A percentile compares a stretch with the other conserved stretches of the same genome.
Evolutionary conservation across 2,113 vertebrate species (phyloP).

Genomic region (Scartelaos histophorus): DNA sequence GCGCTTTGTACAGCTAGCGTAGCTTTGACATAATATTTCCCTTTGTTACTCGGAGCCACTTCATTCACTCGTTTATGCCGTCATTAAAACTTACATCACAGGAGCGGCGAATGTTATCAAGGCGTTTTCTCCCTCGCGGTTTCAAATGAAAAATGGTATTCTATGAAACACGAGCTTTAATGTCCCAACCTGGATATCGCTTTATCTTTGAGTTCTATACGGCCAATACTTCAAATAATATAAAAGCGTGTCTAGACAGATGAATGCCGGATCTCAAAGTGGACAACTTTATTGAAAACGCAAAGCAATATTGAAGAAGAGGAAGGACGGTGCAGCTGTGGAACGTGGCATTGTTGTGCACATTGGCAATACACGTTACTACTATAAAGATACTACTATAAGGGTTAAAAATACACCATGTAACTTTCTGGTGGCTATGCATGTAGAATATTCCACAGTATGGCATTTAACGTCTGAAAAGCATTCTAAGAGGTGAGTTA

Average conservation of each 20-base stretch:
- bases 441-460: too few relatives aligned
- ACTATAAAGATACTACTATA: too few relatives aligned
- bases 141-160: constrained; percentile 17
- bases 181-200: constrained; percentile 7
- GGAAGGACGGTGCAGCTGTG: neutral
- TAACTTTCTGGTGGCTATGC: too few relatives aligned
- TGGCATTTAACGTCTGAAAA: too few relatives aligned
- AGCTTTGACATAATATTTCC: constrained; percentile 69
- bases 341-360: neutral
- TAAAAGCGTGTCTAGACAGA: neutral
- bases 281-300: neutral
- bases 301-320: neutral
- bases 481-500: too few relatives aligned
- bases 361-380: too few relatives aligned
- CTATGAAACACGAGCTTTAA: constrained; percentile 15
- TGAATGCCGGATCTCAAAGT: neutral
- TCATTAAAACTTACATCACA: constrained; percentile 56
- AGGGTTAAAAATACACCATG: too few relatives aligned
- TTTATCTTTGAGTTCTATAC: constrained; percentile 4
- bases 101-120: constrained; percentile 7
- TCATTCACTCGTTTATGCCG: constrained; percentile 50
- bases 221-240: neutral
- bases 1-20: constrained; percentile 69
- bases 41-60: constrained; percentile 60
- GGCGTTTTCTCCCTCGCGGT: constrained; percentile 14